These are phyloP conservation scores for Clarias laeviceps DNA, from an alignment of 2,797 vertebrate species.

Conservation along the genomic window DNA sequence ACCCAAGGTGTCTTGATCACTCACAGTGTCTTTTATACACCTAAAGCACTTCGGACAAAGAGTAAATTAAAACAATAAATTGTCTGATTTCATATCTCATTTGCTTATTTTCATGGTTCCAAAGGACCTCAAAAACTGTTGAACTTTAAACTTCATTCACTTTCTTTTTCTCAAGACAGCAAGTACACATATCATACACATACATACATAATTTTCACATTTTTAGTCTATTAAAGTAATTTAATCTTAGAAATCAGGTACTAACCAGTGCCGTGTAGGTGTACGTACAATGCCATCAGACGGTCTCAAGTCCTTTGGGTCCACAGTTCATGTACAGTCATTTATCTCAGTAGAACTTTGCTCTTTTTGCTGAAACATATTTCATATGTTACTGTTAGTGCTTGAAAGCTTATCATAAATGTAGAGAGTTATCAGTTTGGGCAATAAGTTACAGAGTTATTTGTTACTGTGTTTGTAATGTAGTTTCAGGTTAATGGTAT, in stretches of 20 bases:
- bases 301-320: conserved; percentile 43
- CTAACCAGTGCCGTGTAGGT: conserved; percentile 55
- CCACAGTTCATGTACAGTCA: conserved; percentile 55
- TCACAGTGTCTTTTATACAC: background rate
- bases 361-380: conserved; percentile 45
- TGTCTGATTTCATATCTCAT: no score
- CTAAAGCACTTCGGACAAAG: background rate
- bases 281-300: conserved; percentile 63
- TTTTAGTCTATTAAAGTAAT: background rate
- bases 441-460: background rate
- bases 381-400: conserved; percentile 43
- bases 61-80: background rate
- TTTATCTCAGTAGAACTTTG: conserved; percentile 62
- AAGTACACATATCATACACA: background rate
- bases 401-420: conserved; percentile 24
- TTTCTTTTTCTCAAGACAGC: no score
- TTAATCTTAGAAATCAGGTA: background rate
- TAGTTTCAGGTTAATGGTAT: background rate
- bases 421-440: background rate
- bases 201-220: background rate
- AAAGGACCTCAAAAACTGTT: background rate
- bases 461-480: background rate
- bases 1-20: background rate
- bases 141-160: no score
- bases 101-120: background rate